Evolutionary conservation across 2,888 invertebrate species (phyloP), one percentile per base, ranked within the genome.

Genomic region (Drosophila fungiperda): DNA sequence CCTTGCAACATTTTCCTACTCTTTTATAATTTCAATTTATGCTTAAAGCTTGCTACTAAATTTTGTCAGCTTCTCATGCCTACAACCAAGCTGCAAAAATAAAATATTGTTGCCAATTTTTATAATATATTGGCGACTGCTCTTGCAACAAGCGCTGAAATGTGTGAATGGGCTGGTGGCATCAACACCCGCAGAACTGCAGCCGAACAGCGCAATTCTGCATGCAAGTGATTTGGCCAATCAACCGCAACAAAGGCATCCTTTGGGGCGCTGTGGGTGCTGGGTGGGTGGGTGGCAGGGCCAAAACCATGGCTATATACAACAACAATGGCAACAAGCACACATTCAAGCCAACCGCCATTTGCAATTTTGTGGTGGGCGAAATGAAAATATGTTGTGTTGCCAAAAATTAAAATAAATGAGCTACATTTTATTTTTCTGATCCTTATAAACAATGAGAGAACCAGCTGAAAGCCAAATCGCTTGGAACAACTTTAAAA

Each of bases 151-250:
- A 55, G 54, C 42, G 26, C 45, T 45, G 20, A 11, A 20, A 7
- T 23, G 36, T 7, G n/a, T 26, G 36, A 6, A 12, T 29, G n/a
- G 11, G 8, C 45, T 66, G 48, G 29, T 9, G 61, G 48, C 54
- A 29, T 8, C 58, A 45, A 48, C n/a, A 38, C 38, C 49, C 49
- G n/a, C 49, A 58, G 62, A 38, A 73, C 36, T 42, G 49, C 53
- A 53, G 26, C 53, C 83, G 54, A 73, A 87, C 76, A 72, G 81
- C 57, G 73, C 83, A 83, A 83, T 83, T 58, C 63, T 40, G 71
- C 65, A 78, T 78, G 78, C 87, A 80, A 78, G 83, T 88, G 89
- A 88, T 84, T 86, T 84, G 87, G 73, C 80, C 83, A 84, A 84
- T 84, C 87, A 84, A 88, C 83, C 89, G 72, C 83, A 73, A 76